Conservation (phyloP, 2,113 vertebrate genomes). For the Ailuropoda melanoleuca region DNA sequence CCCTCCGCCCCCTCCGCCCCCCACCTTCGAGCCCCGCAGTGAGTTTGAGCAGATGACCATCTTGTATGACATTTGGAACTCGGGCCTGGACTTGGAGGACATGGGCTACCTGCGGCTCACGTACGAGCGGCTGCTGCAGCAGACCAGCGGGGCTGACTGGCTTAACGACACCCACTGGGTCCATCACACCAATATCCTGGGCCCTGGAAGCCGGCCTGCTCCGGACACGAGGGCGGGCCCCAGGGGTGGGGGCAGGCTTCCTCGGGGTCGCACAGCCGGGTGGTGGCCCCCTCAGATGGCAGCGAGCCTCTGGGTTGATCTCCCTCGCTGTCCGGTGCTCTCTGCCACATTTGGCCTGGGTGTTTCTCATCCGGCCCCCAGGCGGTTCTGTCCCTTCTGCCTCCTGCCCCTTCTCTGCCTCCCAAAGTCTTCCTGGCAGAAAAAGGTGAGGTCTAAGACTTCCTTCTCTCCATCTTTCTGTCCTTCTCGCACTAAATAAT, state of each 20-base stretch:
- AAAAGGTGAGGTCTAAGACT: not conserved
- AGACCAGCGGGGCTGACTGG: conserved; percentile 92
- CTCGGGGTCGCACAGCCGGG: accelerated
- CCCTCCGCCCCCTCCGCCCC: not conserved
- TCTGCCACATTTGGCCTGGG: not conserved
- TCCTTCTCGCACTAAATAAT: not conserved
- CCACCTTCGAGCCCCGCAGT: conserved; percentile 87
- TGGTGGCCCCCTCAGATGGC: not conserved
- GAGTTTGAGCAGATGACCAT: conserved; percentile 98
- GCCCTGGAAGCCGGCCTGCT: not conserved
- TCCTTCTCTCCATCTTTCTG: not conserved
- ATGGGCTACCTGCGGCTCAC: conserved; percentile 88
- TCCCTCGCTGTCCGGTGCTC: not conserved
- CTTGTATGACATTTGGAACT: conserved; percentile 96
- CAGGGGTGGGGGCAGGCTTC: accelerated
- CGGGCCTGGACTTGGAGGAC: conserved; percentile 92
- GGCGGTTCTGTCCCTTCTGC: not conserved
- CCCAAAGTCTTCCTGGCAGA: not conserved
- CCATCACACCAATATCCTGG: conserved; percentile 94
- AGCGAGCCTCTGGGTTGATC: not conserved
- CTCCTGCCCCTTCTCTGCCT: not conserved
- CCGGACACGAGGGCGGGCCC: not conserved
- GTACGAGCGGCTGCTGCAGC: conserved; percentile 92
- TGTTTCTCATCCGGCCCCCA: not conserved
- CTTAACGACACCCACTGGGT: conserved; percentile 98